Percentiles rank a stretch among this genome's conserved stretches.
Conservation (phyloP, 2,888 invertebrate species). For the Archips crataeganus region DNA sequence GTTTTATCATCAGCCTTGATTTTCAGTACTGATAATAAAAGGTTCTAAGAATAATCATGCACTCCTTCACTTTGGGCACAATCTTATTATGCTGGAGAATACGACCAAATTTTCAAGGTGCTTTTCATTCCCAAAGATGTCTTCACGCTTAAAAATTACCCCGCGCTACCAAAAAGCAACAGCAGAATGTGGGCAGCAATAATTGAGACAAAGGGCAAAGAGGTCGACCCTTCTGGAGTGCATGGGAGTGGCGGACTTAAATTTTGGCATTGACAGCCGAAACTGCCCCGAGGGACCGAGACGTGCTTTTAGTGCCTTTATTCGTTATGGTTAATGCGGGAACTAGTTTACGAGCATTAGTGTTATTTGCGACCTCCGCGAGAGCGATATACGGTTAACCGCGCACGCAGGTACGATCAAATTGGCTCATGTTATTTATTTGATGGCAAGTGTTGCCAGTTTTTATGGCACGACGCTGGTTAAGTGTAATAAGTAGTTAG, state of each 20-base stretch:
- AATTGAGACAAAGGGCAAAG: slow-evolving; percentile 82
- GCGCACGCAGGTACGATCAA: slow-evolving; percentile 42
- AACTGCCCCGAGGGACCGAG: slow-evolving; percentile 81
- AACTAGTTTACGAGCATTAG: slow-evolving; percentile 81
- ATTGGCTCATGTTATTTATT: slow-evolving; percentile 41
- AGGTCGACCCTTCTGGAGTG: slow-evolving; percentile 82
- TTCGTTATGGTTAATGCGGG: slow-evolving; percentile 84
- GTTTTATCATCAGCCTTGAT: too few relatives aligned
- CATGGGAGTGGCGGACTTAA: slow-evolving; percentile 84
- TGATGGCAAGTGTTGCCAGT: slow-evolving; percentile 24
- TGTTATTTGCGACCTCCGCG: slow-evolving; percentile 77
- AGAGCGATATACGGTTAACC: slow-evolving; percentile 47
- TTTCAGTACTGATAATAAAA: too few relatives aligned
- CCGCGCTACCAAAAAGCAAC: slow-evolving; percentile 55
- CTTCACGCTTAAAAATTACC: slow-evolving; percentile 42
- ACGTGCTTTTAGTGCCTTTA: slow-evolving; percentile 84
- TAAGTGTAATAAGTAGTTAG: neutral
- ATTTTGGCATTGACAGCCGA: slow-evolving; percentile 86
- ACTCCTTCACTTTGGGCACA: too few relatives aligned
- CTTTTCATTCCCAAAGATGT: too few relatives aligned
- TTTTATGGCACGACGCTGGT: neutral
- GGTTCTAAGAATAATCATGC: too few relatives aligned
- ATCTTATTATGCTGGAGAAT: too few relatives aligned
- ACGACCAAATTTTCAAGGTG: neutral
- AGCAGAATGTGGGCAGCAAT: slow-evolving; percentile 63